Evolutionary conservation across 2,888 invertebrate genomes (phyloP).

Genomic region (Spisula solida): DNA sequence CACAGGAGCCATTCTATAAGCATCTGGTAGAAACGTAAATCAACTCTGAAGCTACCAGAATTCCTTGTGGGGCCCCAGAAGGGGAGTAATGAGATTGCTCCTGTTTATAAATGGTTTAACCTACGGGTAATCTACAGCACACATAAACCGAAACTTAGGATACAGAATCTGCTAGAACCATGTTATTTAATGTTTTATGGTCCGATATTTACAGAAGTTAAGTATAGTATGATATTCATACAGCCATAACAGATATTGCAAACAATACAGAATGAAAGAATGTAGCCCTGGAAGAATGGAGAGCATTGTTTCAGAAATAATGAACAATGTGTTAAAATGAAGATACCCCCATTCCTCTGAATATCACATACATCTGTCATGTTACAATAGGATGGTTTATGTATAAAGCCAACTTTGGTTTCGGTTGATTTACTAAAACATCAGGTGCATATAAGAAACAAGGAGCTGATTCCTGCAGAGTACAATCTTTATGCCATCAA

Average conservation of each 20-base stretch:
- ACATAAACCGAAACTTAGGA: background rate
- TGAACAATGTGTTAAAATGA: background rate
- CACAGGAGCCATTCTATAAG: constrained; percentile 3
- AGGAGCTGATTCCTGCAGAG: background rate
- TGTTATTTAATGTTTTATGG: background rate
- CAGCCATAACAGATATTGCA: background rate
- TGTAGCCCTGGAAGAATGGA: background rate
- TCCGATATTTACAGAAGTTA: background rate
- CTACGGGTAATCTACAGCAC: background rate
- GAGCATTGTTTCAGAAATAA: background rate
- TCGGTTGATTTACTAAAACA: background rate
- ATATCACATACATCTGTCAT: no score
- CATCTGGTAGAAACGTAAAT: background rate
- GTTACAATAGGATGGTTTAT: no score
- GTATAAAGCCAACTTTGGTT: no score
- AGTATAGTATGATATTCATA: background rate
- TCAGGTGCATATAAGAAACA: background rate
- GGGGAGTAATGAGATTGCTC: background rate
- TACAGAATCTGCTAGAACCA: background rate
- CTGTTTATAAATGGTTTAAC: background rate
- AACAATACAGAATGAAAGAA: background rate
- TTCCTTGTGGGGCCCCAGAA: background rate
- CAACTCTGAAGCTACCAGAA: constrained; percentile 11
- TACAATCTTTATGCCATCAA: background rate
- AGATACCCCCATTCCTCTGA: no score